Evolutionary conservation across 2,113 vertebrate species (phyloP), one percentile per base, ranked within the genome.

Genomic region (Eublepharis macularius): DNA sequence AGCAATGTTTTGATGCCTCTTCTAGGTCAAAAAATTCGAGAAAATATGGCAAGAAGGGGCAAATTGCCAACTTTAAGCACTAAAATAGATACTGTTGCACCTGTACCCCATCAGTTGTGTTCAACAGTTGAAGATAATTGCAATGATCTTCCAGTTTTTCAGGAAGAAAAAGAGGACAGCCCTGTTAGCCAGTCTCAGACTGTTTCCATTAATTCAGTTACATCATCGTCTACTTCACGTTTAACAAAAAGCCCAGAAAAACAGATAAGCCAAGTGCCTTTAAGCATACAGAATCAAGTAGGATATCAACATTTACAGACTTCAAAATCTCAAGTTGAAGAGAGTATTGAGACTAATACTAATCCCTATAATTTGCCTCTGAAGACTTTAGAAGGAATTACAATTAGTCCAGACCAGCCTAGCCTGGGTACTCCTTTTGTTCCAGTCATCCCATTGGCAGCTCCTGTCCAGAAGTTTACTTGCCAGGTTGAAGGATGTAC

Each of bases 401-500:
- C 95, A 0, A 92, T 96, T 93, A 88, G 92, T 91, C 91, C 95
- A 70, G 80, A 94, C 0, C 95, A 96, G 76, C 85, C 95, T 72
- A 95, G 36, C 76, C 16, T 95, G 83, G 95, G 72, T 75, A 93
- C 63, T 88, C 88, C 95, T 68, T 81, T 94, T 88, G 94, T 92
- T 90, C 89, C 94, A 74, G 32, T 95, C 76, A 92, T 93, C 84
- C 91, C 94, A 82, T 92, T 94, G 78, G 92, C 95, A 93, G 54
- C 92, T 10, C 94, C 95, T 39, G 0, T 94, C 87, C 96, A 98
- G 89, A 96, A 97, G 83, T 98, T 97, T 84, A 97, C 95, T 88
- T 99, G 98, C 88, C 97, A 98, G 24, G 96, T 97, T 43, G 97
- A 97, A 57, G 97, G 96, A 0, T 99, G 98, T 85, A 96, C 97